Base-by-base conservation (phyloP, 1,140 invertebrate genomes). In the Drosophila azteca region DNA sequence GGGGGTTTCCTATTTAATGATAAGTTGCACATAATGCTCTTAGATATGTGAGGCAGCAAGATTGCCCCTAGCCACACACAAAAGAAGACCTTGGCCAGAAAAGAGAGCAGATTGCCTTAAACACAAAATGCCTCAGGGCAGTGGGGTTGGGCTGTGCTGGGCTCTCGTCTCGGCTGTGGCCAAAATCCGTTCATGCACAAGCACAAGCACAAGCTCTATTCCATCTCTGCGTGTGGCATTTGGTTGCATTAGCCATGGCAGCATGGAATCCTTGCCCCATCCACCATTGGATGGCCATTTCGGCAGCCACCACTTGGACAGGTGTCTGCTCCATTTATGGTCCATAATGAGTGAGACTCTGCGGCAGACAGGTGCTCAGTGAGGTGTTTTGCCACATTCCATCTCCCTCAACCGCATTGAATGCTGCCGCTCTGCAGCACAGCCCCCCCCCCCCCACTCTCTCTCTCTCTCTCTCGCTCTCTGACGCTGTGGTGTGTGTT, bases 281-380 rank as follows among this genome's bases (percentile, higher is more conserved):
- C 9, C 11, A 39, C 9, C 9, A 20, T 26, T 8, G 7, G 9
- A 15, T 49, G 59, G 22, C 62, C 58, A 31, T 45, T 63, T 29
- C 9, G 31, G 31, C 31, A 35, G 31, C 24, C 29, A 43, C 24
- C 24, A 26, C 58, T 46, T 46, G 63, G 45, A 49, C 63, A 66
- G 60, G 63, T 66, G 63, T 65, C 63, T 62, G 45, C 60, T 66
- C 60, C 53, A 70, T 70, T 70, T 59, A 69, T 70, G 48, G 39
- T 45, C 39, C 65, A 26, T 70, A 69, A 70, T 70, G 67, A 70
- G 66, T 59, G 67, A 17, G 67, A 45, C 65, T 59, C 65, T 70
- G 67, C 22, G 45, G 52, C 48, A 59, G 52, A 70, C 67, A 59
- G 62, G 22, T 9, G 31, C 58, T 60, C 46, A 17, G 58, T 39